Evolutionary conservation across 2,888 invertebrate species (phyloP).

Genomic region (Pseudoips prasinana): DNA sequence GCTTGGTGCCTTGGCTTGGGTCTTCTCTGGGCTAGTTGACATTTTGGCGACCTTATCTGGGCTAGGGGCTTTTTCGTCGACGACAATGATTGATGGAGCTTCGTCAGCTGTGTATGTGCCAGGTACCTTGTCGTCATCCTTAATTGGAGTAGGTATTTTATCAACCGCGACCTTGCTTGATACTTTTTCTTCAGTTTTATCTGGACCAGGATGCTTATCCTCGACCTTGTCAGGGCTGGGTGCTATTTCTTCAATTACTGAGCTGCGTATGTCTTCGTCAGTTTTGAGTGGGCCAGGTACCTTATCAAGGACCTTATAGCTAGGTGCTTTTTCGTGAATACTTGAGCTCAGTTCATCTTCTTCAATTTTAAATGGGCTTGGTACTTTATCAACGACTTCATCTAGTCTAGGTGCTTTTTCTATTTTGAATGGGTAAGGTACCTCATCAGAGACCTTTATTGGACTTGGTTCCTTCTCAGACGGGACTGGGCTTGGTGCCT

Average conservation of each 20-base stretch:
- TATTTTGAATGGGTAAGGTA: not conserved
- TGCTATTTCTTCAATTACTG: not conserved
- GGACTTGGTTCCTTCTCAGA: not conserved
- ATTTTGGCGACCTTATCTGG: conserved; percentile 3
- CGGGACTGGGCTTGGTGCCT: not conserved
- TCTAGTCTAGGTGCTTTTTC: not conserved
- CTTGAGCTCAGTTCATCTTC: not conserved
- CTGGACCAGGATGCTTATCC: conserved; percentile 7
- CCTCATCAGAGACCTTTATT: no score
- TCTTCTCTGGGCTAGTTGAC: not conserved
- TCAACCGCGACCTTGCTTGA: conserved; percentile 4
- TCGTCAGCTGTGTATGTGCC: not conserved
- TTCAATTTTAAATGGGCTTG: not conserved
- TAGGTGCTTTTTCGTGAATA: not conserved
- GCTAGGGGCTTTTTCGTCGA: not conserved
- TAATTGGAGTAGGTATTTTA: not conserved
- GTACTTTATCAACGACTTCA: not conserved
- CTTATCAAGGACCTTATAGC: not conserved
- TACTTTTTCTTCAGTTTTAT: conserved; percentile 1
- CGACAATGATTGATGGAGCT: not conserved
- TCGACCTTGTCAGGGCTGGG: conserved; percentile 4
- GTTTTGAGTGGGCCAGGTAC: no score
- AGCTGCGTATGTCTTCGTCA: no score
- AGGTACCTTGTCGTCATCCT: not conserved
- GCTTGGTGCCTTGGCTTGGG: not conserved